phyloP scores from a whole-genome alignment of 2,113 vertebrate species.

The Notechis scutatus region DNA sequence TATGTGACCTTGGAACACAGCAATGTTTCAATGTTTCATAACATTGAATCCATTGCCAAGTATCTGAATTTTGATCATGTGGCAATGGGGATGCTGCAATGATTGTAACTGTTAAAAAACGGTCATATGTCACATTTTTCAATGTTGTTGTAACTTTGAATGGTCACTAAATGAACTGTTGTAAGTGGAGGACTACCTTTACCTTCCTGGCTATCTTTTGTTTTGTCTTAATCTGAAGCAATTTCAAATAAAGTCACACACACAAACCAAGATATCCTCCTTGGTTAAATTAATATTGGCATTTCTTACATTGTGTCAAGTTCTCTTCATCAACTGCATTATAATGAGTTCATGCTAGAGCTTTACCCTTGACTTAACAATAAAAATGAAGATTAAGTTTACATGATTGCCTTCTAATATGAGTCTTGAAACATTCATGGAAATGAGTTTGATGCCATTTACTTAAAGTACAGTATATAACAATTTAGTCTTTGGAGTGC shows the following conservation, averaged over 20 bases:
- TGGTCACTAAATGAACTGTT: too few species aligned
- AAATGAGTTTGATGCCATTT: neutral
- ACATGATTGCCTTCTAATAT: neutral
- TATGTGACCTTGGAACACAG: too few species aligned
- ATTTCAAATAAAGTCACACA: neutral
- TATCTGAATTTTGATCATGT: too few species aligned
- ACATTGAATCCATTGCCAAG: too few species aligned
- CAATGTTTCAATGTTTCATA: too few species aligned
- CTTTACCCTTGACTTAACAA: neutral
- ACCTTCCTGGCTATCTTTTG: conserved; percentile 8
- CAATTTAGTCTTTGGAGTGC: neutral
- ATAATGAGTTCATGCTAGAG: neutral
- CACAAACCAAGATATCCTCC: neutral
- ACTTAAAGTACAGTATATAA: neutral
- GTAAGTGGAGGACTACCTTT: too few species aligned
- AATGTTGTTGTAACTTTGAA: too few species aligned
- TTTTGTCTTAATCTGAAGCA: conserved; percentile 4
- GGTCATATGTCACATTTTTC: too few species aligned
- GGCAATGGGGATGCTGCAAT: too few species aligned
- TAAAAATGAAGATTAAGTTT: neutral
- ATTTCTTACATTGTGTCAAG: neutral
- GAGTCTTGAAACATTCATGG: neutral
- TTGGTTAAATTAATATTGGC: neutral
- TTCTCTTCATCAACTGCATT: neutral
- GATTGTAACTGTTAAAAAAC: too few species aligned